phyloP scores from a whole-genome alignment of 2,888 invertebrate genomes.

The Callinectes sapidus region DNA sequence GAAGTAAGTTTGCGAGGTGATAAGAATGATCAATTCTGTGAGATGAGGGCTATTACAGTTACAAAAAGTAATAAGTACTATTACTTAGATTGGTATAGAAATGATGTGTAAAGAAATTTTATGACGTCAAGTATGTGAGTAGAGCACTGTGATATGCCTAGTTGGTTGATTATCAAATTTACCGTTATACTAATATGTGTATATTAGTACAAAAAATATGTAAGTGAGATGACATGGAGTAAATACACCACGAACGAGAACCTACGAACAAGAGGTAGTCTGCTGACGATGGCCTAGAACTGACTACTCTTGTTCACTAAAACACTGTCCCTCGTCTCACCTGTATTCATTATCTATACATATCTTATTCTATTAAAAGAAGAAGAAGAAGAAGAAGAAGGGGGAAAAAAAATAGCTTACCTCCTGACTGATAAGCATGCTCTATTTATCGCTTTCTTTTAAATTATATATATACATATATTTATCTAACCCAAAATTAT shows the following conservation, averaged over 20 bases:
- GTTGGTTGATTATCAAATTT: background rate
- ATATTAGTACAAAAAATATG: background rate
- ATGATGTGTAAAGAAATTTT: too few relatives aligned
- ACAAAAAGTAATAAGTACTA: background rate
- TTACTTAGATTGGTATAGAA: background rate
- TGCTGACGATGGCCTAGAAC: background rate
- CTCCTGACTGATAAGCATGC: too few relatives aligned
- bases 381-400: too few relatives aligned
- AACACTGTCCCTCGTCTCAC: background rate
- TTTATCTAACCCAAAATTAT: background rate
- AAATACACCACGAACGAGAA: background rate
- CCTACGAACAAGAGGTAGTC: background rate
- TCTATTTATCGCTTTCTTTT: background rate
- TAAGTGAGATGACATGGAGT: background rate
- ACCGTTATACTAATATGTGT: background rate
- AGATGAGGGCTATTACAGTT: too few relatives aligned
- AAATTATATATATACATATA: background rate
- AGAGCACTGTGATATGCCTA: background rate
- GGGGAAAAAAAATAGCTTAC: too few relatives aligned
- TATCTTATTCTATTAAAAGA: too few relatives aligned
- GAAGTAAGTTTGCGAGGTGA: background rate
- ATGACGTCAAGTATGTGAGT: background rate
- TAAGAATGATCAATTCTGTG: background rate
- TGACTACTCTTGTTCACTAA: background rate
- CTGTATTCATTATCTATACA: background rate